A percentile compares a stretch with the other conserved stretches of the same genome.
phyloP scores from a whole-genome alignment of 2,888 invertebrate species.

The Lysandra coridon region DNA sequence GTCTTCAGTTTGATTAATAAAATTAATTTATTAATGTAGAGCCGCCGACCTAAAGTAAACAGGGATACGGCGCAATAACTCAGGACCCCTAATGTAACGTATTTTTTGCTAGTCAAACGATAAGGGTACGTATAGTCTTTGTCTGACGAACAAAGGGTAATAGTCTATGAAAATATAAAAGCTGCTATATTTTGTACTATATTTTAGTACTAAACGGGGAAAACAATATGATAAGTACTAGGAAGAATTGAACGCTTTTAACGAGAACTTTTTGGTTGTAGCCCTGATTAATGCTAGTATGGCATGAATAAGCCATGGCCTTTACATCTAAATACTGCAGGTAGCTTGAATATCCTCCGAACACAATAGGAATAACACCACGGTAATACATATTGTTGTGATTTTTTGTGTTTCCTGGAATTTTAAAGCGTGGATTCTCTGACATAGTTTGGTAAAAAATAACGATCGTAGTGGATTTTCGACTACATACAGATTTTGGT shows the following conservation, averaged over 20 bases:
- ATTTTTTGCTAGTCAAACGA: constrained; percentile 20
- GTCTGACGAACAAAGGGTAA: constrained; percentile 23
- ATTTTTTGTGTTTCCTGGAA: neutral
- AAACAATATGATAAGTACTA: neutral
- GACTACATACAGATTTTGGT: neutral
- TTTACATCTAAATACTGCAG: constrained; percentile 11
- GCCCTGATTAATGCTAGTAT: neutral
- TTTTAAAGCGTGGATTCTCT: neutral
- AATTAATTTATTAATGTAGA: neutral
- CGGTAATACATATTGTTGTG: neutral
- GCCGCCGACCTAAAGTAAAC: neutral
- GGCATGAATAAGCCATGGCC: neutral
- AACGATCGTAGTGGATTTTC: too few species aligned
- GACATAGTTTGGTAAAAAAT: neutral
- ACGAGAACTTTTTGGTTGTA: neutral
- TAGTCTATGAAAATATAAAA: constrained; percentile 23
- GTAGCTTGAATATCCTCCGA: neutral
- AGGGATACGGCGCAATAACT: neutral
- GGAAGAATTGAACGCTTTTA: neutral
- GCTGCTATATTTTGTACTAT: constrained; percentile 5
- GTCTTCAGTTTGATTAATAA: neutral
- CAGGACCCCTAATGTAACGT: constrained; percentile 19
- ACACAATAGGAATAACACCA: neutral
- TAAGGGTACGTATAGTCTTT: constrained; percentile 17
- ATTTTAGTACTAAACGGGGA: constrained; percentile 10